Percentiles rank a stretch among this genome's conserved stretches.
Conservation (phyloP, 1,140 invertebrate genomes). For the Adelges cooleyi region DNA sequence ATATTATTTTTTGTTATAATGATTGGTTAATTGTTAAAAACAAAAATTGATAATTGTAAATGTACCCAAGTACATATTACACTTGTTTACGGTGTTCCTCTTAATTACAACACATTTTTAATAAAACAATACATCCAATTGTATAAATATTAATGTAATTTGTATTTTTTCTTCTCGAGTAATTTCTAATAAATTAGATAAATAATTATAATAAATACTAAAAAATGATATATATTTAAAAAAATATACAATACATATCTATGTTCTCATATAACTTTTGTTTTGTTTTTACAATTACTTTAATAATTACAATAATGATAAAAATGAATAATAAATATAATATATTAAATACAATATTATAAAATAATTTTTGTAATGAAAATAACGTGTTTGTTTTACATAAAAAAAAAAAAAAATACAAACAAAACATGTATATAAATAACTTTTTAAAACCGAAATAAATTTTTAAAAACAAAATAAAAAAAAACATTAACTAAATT, state of each 20-base stretch:
- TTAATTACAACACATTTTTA: too few species aligned
- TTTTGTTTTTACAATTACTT: constrained; percentile 15
- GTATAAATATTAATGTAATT: too few species aligned
- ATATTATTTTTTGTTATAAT: too few species aligned
- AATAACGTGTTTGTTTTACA: constrained; percentile 16
- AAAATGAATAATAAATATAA: constrained; percentile 17
- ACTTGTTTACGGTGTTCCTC: too few species aligned
- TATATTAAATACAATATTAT: constrained; percentile 22
- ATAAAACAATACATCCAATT: too few species aligned
- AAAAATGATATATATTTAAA: constrained; percentile 6
- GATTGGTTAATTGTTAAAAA: too few species aligned
- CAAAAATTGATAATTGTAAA: too few species aligned
- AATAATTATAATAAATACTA: constrained; percentile 1
- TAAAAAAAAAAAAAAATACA: constrained; percentile 5
- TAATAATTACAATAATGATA: constrained; percentile 18
- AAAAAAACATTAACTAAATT: constrained; percentile 5
- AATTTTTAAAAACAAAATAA: constrained; percentile 20
- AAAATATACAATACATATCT: constrained; percentile 8
- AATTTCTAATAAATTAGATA: neutral
- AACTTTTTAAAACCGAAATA: constrained; percentile 6
- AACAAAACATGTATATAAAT: neutral
- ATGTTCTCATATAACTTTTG: neutral
- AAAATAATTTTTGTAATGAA: constrained; percentile 18
- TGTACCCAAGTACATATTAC: too few species aligned
- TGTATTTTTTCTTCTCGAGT: too few species aligned